A percentile compares a stretch with the other conserved stretches of the same genome.
Conservation (phyloP, 1,140 invertebrate genomes). For the Pseudomyrmex concolor region DNA sequence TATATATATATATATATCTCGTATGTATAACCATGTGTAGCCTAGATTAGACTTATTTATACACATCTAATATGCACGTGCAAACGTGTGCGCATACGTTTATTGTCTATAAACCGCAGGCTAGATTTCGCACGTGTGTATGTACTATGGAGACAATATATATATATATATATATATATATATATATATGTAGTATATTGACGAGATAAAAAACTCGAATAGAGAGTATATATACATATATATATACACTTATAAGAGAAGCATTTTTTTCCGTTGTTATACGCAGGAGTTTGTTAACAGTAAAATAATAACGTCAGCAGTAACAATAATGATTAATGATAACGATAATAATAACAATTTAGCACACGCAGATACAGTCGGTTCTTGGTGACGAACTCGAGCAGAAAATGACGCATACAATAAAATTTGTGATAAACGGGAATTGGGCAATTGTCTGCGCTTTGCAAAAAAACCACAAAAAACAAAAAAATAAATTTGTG, state of each 20-base stretch:
- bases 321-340: conserved; percentile 53
- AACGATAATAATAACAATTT: conserved; percentile 44
- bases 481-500: neutral
- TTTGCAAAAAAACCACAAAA: conserved; percentile 8
- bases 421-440: conserved; percentile 56
- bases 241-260: conserved; percentile 42
- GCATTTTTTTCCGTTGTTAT: conserved; percentile 44
- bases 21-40: conserved; percentile 54
- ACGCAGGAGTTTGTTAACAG: conserved; percentile 22
- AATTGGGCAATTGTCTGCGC: conserved; percentile 45
- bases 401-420: conserved; percentile 44
- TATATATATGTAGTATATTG: conserved; percentile 68
- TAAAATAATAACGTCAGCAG: conserved; percentile 41
- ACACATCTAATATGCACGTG: conserved; percentile 36
- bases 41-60: conserved; percentile 58
- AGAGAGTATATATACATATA: neutral
- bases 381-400: conserved; percentile 12
- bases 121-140: conserved; percentile 78
- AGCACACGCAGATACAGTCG: conserved; percentile 36
- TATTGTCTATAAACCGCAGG: conserved; percentile 76
- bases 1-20: conserved; percentile 53
- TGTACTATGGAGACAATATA: conserved; percentile 81
- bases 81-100: conserved; percentile 50
- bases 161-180: conserved; percentile 75
- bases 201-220: conserved; percentile 27